phyloP scores from a whole-genome alignment of 2,888 invertebrate species.

The Tipula lateralis region DNA sequence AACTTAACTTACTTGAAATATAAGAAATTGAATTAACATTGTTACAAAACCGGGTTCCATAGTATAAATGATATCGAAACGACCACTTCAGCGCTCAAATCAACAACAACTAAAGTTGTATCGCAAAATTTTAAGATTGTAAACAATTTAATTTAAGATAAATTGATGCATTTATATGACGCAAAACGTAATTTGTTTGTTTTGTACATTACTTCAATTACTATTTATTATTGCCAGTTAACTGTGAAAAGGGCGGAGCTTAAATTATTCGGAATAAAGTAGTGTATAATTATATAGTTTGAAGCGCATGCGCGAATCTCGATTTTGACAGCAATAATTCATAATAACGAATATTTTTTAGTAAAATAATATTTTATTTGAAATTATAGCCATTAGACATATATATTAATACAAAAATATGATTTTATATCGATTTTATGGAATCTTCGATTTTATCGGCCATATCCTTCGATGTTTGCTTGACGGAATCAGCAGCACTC shows the following conservation, averaged over 20 bases:
- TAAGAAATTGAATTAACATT: background rate
- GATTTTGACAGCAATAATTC: no score
- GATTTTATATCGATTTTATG: background rate
- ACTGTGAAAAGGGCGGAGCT: background rate
- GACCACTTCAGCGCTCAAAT: background rate
- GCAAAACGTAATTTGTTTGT: background rate
- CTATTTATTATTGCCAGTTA: background rate
- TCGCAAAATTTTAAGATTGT: background rate
- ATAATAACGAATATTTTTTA: no score
- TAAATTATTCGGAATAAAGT: background rate
- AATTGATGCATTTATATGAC: background rate
- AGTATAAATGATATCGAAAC: background rate
- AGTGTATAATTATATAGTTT: no score
- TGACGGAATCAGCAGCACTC: background rate
- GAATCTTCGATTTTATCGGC: background rate
- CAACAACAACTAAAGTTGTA: background rate
- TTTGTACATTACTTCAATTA: background rate
- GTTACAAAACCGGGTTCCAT: background rate
- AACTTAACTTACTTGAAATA: background rate
- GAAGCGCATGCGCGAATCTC: no score
- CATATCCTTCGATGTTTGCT: background rate
- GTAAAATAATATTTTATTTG: no score
- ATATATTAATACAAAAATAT: background rate
- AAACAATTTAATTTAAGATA: conserved; percentile 15
- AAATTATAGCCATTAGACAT: background rate